phyloP scores from a whole-genome alignment of 1,140 invertebrate genomes.

The Cydia amplana region DNA sequence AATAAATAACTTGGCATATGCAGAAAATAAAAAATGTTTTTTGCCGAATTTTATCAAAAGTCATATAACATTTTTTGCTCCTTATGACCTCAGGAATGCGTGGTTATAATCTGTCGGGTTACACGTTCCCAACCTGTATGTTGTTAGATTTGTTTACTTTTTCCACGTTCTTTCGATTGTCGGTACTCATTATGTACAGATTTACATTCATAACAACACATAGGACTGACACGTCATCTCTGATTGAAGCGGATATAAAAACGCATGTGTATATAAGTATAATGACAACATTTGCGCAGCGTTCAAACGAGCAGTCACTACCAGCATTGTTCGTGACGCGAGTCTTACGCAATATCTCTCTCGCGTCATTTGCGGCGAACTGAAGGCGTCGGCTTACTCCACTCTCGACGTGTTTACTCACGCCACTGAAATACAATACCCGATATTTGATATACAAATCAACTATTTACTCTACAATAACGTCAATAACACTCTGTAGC shows the following conservation, averaged over 20 bases:
- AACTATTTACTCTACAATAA: not conserved
- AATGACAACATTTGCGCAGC: not conserved
- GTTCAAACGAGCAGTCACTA: not conserved
- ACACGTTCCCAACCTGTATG: too few species aligned
- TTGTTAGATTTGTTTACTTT: too few species aligned
- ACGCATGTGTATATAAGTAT: not conserved
- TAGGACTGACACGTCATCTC: not conserved
- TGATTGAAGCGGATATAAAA: not conserved
- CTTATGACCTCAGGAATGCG: too few species aligned
- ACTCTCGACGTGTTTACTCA: not conserved
- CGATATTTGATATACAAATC: slow-evolving; percentile 12
- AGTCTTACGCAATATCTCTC: slow-evolving; percentile 16
- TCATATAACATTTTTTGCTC: too few species aligned
- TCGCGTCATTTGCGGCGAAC: slow-evolving; percentile 20
- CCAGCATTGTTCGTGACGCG: slow-evolving; percentile 8
- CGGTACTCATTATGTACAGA: too few species aligned
- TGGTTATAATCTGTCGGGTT: too few species aligned
- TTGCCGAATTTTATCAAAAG: too few species aligned
- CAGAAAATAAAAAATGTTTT: too few species aligned
- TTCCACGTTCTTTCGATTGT: too few species aligned
- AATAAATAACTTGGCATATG: too few species aligned
- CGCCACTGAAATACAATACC: slow-evolving; percentile 11
- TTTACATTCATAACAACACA: too few species aligned
- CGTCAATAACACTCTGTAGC: too few species aligned
- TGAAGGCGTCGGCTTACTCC: slow-evolving; percentile 14